phyloP scores from a whole-genome alignment of 2,888 invertebrate genomes.

The Slavum lentiscoides region DNA sequence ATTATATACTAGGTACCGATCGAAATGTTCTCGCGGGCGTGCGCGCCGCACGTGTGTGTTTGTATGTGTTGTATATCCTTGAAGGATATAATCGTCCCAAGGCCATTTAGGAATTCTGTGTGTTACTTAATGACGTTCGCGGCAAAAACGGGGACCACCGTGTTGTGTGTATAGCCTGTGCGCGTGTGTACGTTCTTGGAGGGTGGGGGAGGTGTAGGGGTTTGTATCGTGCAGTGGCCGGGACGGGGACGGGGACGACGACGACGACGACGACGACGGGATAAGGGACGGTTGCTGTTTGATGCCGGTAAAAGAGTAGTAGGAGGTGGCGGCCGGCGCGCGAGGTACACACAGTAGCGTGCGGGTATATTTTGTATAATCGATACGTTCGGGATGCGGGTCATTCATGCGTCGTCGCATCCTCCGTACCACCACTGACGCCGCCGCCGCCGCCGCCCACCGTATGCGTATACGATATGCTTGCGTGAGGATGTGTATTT shows the following conservation, averaged over 20 bases:
- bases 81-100: background rate
- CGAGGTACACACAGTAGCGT: slow-evolving; percentile 40
- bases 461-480: too few species aligned
- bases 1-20: too few species aligned
- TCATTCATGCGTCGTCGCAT: slow-evolving; percentile 53
- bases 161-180: too few species aligned
- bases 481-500: too few species aligned
- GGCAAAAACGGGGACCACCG: too few species aligned
- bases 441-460: background rate
- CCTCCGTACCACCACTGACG: background rate
- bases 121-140: slow-evolving; percentile 33
- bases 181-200: too few species aligned
- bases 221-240: too few species aligned
- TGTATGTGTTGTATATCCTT: too few species aligned
- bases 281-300: slow-evolving; percentile 29
- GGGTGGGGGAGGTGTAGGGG: too few species aligned
- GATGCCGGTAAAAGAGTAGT: slow-evolving; percentile 3
- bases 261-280: background rate
- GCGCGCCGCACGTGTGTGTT: background rate
- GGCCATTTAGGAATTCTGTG: slow-evolving; percentile 1
- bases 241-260: background rate
- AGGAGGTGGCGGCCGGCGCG: background rate
- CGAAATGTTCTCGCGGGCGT: too few species aligned
- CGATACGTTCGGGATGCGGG: slow-evolving; percentile 52
- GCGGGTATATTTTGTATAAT: slow-evolving; percentile 41